phyloP scores from a whole-genome alignment of 1,140 invertebrate species.

The Goniozus legneri region DNA sequence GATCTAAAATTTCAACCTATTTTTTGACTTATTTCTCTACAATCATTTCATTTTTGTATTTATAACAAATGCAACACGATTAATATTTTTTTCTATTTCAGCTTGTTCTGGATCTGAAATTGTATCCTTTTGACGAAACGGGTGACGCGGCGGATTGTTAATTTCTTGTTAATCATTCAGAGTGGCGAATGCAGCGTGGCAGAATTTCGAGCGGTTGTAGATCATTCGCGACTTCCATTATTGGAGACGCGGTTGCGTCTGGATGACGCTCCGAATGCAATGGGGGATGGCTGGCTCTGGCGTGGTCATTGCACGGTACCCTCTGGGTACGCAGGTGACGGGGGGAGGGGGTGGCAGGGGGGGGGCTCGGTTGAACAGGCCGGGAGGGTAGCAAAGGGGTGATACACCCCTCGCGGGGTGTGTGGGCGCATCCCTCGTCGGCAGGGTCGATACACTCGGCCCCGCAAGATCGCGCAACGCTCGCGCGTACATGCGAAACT shows the following conservation, averaged over 20 bases:
- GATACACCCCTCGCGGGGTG: slow-evolving; percentile 33
- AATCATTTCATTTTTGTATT: no score
- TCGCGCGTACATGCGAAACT: slow-evolving; percentile 7
- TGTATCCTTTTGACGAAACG: no score
- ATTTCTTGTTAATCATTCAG: no score
- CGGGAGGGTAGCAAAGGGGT: no score
- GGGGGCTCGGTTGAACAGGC: slow-evolving; percentile 25
- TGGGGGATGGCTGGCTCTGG: slow-evolving; percentile 29
- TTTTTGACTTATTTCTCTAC: no score
- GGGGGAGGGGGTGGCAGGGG: slow-evolving; percentile 18
- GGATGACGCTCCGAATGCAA: slow-evolving; percentile 30
- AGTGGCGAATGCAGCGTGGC: no score
- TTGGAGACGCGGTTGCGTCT: slow-evolving; percentile 23
- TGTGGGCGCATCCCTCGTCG: slow-evolving; percentile 33
- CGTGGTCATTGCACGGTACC: slow-evolving; percentile 34
- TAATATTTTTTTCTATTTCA: no score
- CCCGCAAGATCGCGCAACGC: slow-evolving; percentile 22
- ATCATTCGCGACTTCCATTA: slow-evolving; percentile 20
- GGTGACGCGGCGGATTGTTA: no score
- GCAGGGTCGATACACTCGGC: slow-evolving; percentile 39
- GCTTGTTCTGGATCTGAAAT: no score
- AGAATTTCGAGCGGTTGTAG: no score
- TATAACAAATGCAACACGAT: no score
- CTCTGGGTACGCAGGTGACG: slow-evolving; percentile 20
- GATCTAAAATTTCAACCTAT: no score